These are phyloP conservation scores for Sebastes vulpes DNA, from an alignment of 2,797 vertebrate species.

Conservation along the genomic window DNA sequence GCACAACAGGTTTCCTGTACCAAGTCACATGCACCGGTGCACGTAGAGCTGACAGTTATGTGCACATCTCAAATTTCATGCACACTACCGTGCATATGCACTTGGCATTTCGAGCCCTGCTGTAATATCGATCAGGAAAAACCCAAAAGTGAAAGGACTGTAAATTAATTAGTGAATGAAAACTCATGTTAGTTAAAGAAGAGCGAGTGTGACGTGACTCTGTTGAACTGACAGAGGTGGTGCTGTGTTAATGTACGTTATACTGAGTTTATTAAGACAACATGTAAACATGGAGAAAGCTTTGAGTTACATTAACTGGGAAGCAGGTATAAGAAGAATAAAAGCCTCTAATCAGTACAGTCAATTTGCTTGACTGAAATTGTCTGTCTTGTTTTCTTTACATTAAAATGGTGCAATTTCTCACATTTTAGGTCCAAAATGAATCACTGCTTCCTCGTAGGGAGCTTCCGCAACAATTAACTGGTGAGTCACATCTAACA, in stretches of 20 bases:
- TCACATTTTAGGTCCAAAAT: constrained; percentile 15
- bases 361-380: neutral
- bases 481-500: constrained; percentile 40
- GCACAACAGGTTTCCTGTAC: too few relatives aligned
- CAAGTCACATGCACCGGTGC: too few relatives aligned
- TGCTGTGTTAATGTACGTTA: neutral
- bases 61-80: too few relatives aligned
- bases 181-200: neutral
- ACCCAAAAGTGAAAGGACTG: neutral
- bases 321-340: neutral
- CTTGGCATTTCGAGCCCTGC: too few relatives aligned
- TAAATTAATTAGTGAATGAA: neutral
- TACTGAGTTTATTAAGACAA: neutral
- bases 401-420: neutral
- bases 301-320: neutral
- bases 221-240: neutral
- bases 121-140: neutral
- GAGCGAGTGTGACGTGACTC: neutral
- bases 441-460: neutral
- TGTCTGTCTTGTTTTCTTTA: neutral
- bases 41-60: too few relatives aligned
- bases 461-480: neutral
- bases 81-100: too few relatives aligned
- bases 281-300: neutral
- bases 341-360: neutral